Evolutionary conservation across 2,797 vertebrate genomes (phyloP).

Genomic region (Chanos chanos): DNA sequence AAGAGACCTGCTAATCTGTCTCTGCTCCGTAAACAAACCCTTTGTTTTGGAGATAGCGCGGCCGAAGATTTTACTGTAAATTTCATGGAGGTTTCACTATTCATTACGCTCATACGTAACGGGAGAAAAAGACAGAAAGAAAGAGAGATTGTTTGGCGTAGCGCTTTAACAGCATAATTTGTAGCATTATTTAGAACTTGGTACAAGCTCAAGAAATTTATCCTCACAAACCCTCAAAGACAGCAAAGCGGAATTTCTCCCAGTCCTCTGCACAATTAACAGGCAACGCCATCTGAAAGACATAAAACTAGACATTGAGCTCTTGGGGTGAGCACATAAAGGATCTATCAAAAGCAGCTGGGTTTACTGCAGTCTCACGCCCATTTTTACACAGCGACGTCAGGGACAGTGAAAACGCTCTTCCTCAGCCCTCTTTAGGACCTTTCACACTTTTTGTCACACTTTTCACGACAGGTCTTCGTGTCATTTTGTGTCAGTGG

Average conservation of each 20-base stretch:
- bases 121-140: background rate
- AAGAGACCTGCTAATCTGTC: too few species aligned
- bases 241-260: conserved; percentile 11
- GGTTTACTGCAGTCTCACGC: conserved; percentile 1
- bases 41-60: too few species aligned
- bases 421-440: too few species aligned
- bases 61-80: too few species aligned
- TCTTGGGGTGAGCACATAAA: conserved; percentile 30
- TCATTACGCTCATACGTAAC: too few species aligned
- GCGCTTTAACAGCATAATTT: background rate
- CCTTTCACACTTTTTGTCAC: too few species aligned
- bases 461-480: too few species aligned
- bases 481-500: too few species aligned
- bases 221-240: conserved; percentile 9
- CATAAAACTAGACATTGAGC: conserved; percentile 24
- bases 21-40: too few species aligned
- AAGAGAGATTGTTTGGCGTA: background rate
- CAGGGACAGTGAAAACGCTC: too few species aligned
- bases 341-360: conserved; percentile 27
- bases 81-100: too few species aligned
- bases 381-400: conserved; percentile 12
- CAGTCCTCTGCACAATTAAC: conserved; percentile 20
- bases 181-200: conserved; percentile 2
- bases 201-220: background rate
- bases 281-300: conserved; percentile 36